A percentile compares a stretch with the other conserved stretches of the same genome.
Conservation (phyloP, 2,888 invertebrate species). For the Dastarcus helophoroides region DNA sequence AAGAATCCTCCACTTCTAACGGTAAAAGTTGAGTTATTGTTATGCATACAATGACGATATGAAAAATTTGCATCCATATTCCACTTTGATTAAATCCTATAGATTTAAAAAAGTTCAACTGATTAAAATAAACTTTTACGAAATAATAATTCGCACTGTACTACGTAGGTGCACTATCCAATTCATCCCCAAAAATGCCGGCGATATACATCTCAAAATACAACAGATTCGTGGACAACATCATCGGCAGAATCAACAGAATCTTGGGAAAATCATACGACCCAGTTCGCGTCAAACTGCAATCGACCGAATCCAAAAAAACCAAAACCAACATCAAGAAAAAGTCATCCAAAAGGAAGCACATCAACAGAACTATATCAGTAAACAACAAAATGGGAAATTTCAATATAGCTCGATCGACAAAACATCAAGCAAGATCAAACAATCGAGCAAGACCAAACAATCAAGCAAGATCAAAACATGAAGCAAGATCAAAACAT, state of each 20-base stretch:
- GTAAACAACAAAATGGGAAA: constrained; percentile 36
- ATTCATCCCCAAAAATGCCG: constrained; percentile 40
- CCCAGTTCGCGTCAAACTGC: constrained; percentile 68
- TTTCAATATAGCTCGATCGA: constrained; percentile 25
- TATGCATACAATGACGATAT: too few relatives aligned
- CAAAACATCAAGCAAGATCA: constrained; percentile 20
- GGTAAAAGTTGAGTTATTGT: too few relatives aligned
- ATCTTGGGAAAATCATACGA: constrained; percentile 71
- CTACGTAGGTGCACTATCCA: constrained; percentile 29
- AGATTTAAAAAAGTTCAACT: too few relatives aligned
- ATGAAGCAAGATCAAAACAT: constrained; percentile 29
- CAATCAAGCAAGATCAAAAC: too few relatives aligned
- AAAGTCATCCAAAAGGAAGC: constrained; percentile 10
- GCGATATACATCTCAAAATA: constrained; percentile 69
- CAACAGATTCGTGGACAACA: constrained; percentile 76
- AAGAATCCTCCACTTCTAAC: too few relatives aligned
- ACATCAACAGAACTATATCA: constrained; percentile 10
- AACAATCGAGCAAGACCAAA: too few relatives aligned
- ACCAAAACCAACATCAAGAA: constrained; percentile 39
- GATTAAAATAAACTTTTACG: too few relatives aligned
- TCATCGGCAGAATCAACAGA: constrained; percentile 69
- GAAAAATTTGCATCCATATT: too few relatives aligned
- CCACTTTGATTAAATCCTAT: too few relatives aligned
- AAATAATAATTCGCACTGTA: too few relatives aligned
- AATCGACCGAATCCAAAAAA: constrained; percentile 41